phyloP scores from a whole-genome alignment of 2,888 invertebrate species.

The Diaphora mendica region DNA sequence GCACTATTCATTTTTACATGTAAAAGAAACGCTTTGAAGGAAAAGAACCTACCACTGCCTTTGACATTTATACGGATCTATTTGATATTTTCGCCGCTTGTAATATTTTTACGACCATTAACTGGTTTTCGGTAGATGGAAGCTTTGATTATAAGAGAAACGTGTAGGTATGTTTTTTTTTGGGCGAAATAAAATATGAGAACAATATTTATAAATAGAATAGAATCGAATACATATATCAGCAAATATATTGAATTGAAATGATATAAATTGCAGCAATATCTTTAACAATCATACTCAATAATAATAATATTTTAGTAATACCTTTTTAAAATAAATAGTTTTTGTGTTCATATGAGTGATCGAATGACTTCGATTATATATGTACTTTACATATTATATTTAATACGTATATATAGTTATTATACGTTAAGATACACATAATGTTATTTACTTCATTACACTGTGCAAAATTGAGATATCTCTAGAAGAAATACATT shows the following conservation, averaged over 20 bases:
- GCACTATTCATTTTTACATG: slow-evolving; percentile 39
- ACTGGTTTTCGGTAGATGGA: slow-evolving; percentile 16
- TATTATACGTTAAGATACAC: no score
- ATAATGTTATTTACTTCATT: no score
- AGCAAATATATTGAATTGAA: not conserved
- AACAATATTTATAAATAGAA: not conserved
- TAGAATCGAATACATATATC: not conserved
- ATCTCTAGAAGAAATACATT: no score
- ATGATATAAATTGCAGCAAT: not conserved
- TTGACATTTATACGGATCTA: slow-evolving; percentile 52
- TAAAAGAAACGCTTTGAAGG: slow-evolving; percentile 47
- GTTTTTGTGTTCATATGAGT: not conserved
- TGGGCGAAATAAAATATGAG: not conserved
- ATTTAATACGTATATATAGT: not conserved
- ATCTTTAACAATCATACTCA: not conserved
- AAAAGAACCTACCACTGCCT: slow-evolving; percentile 44
- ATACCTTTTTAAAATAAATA: not conserved
- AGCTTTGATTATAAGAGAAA: slow-evolving; percentile 11
- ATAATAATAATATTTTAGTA: not conserved
- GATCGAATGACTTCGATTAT: not conserved
- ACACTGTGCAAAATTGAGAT: no score
- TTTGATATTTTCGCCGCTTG: slow-evolving; percentile 46
- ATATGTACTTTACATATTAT: not conserved
- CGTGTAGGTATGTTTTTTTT: slow-evolving; percentile 5
- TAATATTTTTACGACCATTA: slow-evolving; percentile 40